A percentile compares a stretch with the other conserved stretches of the same genome.
Conservation (phyloP, 2,113 vertebrate species). For the Tursiops truncatus region DNA sequence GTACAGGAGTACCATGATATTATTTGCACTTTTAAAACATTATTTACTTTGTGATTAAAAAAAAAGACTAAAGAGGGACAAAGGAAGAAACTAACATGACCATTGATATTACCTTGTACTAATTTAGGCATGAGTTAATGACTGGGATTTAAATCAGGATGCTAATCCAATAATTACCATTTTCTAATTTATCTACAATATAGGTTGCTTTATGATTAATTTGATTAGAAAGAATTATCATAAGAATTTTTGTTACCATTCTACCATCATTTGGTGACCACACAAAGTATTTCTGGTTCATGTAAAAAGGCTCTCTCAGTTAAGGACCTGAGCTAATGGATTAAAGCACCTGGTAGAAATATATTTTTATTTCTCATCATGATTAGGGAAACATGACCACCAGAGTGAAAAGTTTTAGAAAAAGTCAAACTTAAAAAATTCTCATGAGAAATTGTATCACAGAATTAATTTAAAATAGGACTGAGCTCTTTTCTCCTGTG, state of each 20-base stretch:
- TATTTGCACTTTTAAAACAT: background rate
- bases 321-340: background rate
- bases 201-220: background rate
- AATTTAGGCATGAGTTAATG: background rate
- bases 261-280: background rate
- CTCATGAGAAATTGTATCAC: constrained; percentile 49
- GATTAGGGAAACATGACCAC: constrained; percentile 28
- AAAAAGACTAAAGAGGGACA: background rate
- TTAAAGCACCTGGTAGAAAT: background rate
- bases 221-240: background rate
- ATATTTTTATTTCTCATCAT: background rate
- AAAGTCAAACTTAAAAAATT: constrained; percentile 44
- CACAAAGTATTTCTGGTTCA: background rate
- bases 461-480: constrained; percentile 64
- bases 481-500: constrained; percentile 39
- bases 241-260: background rate
- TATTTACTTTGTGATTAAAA: background rate
- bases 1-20: background rate
- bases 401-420: constrained; percentile 26
- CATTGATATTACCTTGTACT: background rate
- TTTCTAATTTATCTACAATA: background rate
- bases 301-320: background rate
- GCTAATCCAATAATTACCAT: background rate
- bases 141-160: background rate
- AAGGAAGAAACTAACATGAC: background rate